Percentiles rank a stretch among this genome's conserved stretches.
Evolutionary conservation across 2,888 invertebrate species (phyloP).

Genomic region (Rhagium mordax): DNA sequence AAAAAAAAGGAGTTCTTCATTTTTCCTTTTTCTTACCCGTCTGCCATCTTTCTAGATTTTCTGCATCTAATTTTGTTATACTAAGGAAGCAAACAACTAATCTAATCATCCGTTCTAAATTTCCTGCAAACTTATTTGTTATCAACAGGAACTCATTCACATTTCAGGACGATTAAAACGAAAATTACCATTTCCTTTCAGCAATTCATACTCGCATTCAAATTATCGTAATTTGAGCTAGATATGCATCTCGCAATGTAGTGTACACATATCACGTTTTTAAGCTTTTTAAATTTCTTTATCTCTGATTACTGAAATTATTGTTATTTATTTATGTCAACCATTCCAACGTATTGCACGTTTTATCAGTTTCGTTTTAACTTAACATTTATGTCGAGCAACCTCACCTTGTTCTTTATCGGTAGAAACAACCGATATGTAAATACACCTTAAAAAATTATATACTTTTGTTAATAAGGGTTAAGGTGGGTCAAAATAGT

Average conservation of each 20-base stretch:
- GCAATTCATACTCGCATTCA: no score
- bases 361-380: neutral
- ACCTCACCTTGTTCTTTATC: conserved; percentile 20
- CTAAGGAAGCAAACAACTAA: no score
- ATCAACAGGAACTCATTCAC: no score
- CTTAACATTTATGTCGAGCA: neutral
- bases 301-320: conserved; percentile 15
- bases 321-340: conserved; percentile 10
- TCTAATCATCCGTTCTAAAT: no score
- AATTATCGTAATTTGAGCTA: neutral
- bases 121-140: no score
- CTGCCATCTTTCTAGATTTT: no score
- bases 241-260: neutral
- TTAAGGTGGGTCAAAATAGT: conserved; percentile 11
- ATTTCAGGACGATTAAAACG: no score
- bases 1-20: no score
- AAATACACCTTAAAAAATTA: neutral
- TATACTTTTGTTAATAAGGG: conserved; percentile 4
- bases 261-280: neutral
- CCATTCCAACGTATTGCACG: conserved; percentile 4
- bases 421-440: neutral
- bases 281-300: conserved; percentile 6
- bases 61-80: no score
- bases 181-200: no score
- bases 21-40: no score